These are phyloP conservation scores for Megastigmus dorsalis DNA, from an alignment of 2,888 invertebrate species.

Conservation along the genomic window DNA sequence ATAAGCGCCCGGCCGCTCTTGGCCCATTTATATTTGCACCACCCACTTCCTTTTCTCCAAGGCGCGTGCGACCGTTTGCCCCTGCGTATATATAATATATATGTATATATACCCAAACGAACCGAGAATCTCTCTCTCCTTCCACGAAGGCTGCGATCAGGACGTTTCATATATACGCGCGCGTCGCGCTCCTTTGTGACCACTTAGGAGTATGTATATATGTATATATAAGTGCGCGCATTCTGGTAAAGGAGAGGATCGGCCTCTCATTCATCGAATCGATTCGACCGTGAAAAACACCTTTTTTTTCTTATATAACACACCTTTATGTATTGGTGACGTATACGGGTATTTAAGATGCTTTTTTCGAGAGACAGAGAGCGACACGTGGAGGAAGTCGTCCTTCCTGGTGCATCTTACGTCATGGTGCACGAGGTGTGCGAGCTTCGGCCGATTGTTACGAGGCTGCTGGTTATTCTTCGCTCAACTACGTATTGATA, in stretches of 20 bases:
- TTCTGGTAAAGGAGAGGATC: neutral
- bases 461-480: too few relatives aligned
- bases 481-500: too few relatives aligned
- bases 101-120: too few relatives aligned
- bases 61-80: neutral
- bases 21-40: conserved; percentile 62
- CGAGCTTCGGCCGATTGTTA: too few relatives aligned
- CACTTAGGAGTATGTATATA: neutral
- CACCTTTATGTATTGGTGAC: neutral
- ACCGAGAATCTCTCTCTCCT: conserved; percentile 9
- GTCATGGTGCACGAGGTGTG: neutral
- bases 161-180: neutral
- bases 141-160: conserved; percentile 33
- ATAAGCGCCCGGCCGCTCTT: conserved; percentile 24
- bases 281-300: conserved; percentile 36
- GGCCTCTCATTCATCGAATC: conserved; percentile 25
- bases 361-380: neutral
- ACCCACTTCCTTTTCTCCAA: conserved; percentile 55
- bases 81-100: too few relatives aligned
- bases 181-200: neutral
- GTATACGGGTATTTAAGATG: conserved; percentile 2
- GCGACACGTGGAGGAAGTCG: too few relatives aligned
- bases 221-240: neutral
- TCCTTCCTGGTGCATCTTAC: conserved; percentile 31
- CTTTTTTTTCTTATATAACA: neutral